Percentiles rank a stretch among this genome's conserved stretches.
Evolutionary conservation across 2,888 invertebrate species (phyloP).

Genomic region (Patella ulyssiponensis): DNA sequence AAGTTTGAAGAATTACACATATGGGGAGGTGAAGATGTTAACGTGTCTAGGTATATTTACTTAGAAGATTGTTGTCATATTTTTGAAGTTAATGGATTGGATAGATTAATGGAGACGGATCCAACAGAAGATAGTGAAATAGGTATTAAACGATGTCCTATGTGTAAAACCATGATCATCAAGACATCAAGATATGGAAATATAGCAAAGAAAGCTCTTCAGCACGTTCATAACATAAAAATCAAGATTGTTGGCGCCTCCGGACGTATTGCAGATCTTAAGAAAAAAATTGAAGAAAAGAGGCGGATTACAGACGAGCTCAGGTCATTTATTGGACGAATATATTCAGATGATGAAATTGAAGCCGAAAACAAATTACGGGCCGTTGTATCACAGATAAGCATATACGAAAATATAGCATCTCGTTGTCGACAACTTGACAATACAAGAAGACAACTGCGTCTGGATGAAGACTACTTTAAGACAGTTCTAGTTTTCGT

Average conservation of each 20-base stretch:
- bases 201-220: constrained; percentile 72
- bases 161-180: constrained; percentile 77
- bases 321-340: background rate
- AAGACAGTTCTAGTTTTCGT: background rate
- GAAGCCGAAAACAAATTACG: constrained; percentile 11
- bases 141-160: constrained; percentile 74
- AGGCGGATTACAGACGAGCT: background rate
- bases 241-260: constrained; percentile 26
- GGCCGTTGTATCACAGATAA: constrained; percentile 13
- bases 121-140: constrained; percentile 14
- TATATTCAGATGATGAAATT: background rate
- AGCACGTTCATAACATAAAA: constrained; percentile 65
- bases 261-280: constrained; percentile 10
- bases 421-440: background rate
- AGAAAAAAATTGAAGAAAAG: background rate
- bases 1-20: constrained; percentile 46
- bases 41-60: constrained; percentile 72
- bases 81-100: constrained; percentile 68
- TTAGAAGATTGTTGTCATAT: constrained; percentile 59
- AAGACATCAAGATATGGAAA: constrained; percentile 77
- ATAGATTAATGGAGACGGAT: constrained; percentile 74
- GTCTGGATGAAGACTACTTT: background rate
- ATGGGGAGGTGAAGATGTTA: constrained; percentile 75
- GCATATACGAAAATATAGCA: background rate
- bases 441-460: background rate